Percentiles rank a stretch among this genome's conserved stretches.
Evolutionary conservation across 92 coral and sea anemone genomes (phyloP).

Genomic region (Blastomussa wellsi): DNA sequence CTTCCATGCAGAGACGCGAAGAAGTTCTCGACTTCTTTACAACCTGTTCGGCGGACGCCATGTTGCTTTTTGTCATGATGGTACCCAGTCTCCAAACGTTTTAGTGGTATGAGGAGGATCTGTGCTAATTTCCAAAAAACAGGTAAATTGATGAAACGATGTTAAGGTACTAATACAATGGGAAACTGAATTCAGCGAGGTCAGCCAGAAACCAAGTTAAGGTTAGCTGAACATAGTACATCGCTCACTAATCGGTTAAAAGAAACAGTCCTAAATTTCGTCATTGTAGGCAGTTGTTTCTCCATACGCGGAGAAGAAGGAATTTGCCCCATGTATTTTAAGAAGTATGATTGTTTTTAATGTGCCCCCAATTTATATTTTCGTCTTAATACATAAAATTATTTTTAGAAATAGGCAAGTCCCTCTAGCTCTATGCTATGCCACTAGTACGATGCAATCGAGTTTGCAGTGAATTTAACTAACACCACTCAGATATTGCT

Average conservation of each 20-base stretch:
- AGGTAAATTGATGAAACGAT: no score
- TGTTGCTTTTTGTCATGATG: not conserved
- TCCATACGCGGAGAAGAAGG: not conserved
- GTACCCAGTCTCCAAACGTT: constrained; percentile 7
- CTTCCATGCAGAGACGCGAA: not conserved
- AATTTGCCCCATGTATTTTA: not conserved
- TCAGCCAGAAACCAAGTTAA: not conserved
- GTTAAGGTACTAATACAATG: not conserved
- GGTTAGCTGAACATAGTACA: not conserved
- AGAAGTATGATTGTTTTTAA: no score
- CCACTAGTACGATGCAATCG: not conserved
- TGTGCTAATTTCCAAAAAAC: not conserved
- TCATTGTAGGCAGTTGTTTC: not conserved
- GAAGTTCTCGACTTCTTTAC: not conserved
- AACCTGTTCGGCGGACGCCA: not conserved
- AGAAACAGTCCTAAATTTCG: not conserved
- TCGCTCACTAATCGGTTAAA: no score
- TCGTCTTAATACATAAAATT: no score
- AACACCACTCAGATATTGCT: not conserved
- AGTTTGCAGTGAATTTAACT: not conserved
- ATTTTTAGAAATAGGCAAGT: not conserved
- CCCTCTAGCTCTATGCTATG: not conserved
- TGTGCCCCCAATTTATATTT: no score
- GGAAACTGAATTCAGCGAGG: not conserved
- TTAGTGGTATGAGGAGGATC: not conserved